Percentiles rank a stretch among this genome's conserved stretches.
phyloP scores from a whole-genome alignment of 2,797 vertebrate species.

The Phrynocephalus vlangalii region DNA sequence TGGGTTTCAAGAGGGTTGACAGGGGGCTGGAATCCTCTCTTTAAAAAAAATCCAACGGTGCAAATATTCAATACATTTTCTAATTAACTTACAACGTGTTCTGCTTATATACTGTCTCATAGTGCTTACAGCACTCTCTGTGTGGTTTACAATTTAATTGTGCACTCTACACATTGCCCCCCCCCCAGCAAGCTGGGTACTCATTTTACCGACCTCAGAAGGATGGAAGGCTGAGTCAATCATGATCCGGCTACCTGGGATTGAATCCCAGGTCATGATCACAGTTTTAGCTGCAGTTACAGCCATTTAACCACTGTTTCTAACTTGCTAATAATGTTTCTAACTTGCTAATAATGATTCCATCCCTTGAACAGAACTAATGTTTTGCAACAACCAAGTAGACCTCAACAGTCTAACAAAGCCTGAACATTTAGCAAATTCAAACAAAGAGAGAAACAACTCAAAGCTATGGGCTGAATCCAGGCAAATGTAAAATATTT shows the following conservation, averaged over 20 bases:
- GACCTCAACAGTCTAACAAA: not conserved
- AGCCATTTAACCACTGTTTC: too few species aligned
- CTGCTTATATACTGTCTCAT: too few species aligned
- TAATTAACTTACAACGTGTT: too few species aligned
- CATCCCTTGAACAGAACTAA: not conserved
- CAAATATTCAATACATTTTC: not conserved
- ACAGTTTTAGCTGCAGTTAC: too few species aligned
- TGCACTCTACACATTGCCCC: too few species aligned
- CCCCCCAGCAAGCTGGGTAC: too few species aligned
- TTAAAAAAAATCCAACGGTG: not conserved
- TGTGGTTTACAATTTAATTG: too few species aligned
- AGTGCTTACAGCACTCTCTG: too few species aligned
- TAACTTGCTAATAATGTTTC: not conserved
- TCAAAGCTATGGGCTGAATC: not conserved
- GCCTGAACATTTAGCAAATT: not conserved
- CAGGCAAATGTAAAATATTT: not conserved
- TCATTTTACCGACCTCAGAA: too few species aligned
- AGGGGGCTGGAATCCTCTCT: not conserved
- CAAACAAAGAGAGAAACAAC: not conserved
- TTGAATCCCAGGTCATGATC: too few species aligned
- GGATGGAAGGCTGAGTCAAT: too few species aligned
- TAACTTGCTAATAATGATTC: not conserved
- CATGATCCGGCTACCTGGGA: too few species aligned
- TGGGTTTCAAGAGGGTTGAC: conserved; percentile 2
- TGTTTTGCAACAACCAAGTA: not conserved